phyloP scores from a whole-genome alignment of 2,888 invertebrate species.

The Zele albiditarsus region DNA sequence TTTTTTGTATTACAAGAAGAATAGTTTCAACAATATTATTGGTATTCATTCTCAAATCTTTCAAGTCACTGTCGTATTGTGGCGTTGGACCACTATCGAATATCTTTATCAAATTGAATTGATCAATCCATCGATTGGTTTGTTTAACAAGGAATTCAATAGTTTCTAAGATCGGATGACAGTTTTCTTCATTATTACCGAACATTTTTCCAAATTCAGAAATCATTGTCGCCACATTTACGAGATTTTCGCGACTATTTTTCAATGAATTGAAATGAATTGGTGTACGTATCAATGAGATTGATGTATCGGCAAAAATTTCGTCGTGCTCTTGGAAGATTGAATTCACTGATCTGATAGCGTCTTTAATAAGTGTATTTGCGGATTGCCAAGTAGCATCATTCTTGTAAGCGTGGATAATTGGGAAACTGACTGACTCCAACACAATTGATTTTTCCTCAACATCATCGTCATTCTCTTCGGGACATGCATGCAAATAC shows the following conservation, averaged over 20 bases:
- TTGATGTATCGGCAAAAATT: conserved; percentile 38
- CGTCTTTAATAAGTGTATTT: conserved; percentile 54
- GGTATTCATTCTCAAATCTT: conserved; percentile 56
- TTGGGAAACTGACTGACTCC: conserved; percentile 50
- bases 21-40: conserved; percentile 75
- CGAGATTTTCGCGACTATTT: conserved; percentile 51
- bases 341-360: conserved; percentile 49
- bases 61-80: conserved; percentile 61
- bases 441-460: conserved; percentile 57
- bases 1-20: conserved; percentile 76
- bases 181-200: conserved; percentile 38
- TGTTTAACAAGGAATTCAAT: conserved; percentile 53
- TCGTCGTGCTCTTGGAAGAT: conserved; percentile 51
- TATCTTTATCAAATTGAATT: conserved; percentile 62
- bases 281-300: conserved; percentile 51
- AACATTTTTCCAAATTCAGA: conserved; percentile 53
- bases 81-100: conserved; percentile 49
- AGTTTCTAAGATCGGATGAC: conserved; percentile 64
- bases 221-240: conserved; percentile 47
- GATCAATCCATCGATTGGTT: conserved; percentile 47
- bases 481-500: conserved; percentile 79
- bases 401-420: conserved; percentile 59
- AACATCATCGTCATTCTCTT: conserved; percentile 59
- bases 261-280: conserved; percentile 57
- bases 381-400: conserved; percentile 59